Conservation (phyloP, 2,113 vertebrate species). For the Pardalotus punctatus region DNA sequence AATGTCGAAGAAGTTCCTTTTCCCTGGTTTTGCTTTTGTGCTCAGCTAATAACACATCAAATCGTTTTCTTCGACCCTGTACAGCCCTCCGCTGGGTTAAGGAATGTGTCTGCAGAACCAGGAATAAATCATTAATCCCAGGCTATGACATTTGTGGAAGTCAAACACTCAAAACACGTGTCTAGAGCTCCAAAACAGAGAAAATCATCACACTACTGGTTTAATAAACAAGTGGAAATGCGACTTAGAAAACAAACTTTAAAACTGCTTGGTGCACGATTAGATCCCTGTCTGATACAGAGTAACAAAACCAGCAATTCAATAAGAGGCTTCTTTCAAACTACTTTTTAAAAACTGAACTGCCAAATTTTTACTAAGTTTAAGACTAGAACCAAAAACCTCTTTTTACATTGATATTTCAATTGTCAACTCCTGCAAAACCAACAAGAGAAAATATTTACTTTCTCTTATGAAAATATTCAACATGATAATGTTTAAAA, state of each 20-base stretch:
- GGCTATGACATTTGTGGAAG: background rate
- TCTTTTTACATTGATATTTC: background rate
- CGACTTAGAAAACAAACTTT: background rate
- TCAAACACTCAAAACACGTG: background rate
- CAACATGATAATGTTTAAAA: background rate
- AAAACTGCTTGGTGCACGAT: background rate
- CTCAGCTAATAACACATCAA: constrained; percentile 94
- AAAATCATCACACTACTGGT: background rate
- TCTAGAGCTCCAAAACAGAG: background rate
- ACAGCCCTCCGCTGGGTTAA: constrained; percentile 98
- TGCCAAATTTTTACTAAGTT: background rate
- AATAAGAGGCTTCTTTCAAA: background rate
- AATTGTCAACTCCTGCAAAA: background rate
- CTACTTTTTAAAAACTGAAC: background rate
- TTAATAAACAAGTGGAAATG: background rate
- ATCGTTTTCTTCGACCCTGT: constrained; percentile 95
- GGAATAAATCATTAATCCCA: constrained; percentile 38
- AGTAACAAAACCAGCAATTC: background rate
- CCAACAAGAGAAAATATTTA: background rate
- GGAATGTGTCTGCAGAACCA: constrained; percentile 93
- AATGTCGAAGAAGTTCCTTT: constrained; percentile 89
- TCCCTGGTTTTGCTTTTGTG: constrained; percentile 97
- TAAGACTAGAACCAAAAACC: background rate
- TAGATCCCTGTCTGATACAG: background rate
- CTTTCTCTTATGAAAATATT: background rate